Percentiles rank a stretch among this genome's conserved stretches.
These are phyloP conservation scores for Pholis gunnellus DNA, from an alignment of 2,113 vertebrate genomes.

Conservation along the genomic window DNA sequence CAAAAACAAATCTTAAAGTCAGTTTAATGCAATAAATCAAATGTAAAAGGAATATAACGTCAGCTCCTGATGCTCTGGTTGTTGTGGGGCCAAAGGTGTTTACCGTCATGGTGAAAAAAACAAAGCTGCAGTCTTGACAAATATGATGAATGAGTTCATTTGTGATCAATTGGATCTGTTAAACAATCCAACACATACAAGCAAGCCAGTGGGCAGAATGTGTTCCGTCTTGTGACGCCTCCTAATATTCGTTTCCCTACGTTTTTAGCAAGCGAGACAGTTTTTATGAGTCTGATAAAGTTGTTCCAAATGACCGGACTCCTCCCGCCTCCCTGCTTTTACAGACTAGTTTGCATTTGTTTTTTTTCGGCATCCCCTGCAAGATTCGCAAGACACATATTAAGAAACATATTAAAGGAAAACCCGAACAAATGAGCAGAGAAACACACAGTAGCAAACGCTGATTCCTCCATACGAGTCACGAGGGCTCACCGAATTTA, in stretches of 20 bases:
- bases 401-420: too few species aligned
- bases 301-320: constrained; percentile 24
- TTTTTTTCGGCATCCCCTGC: too few species aligned
- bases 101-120: background rate
- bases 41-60: background rate
- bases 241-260: constrained; percentile 17
- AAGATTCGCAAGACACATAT: too few species aligned
- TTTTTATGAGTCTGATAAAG: constrained; percentile 16
- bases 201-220: background rate
- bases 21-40: background rate
- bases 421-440: too few species aligned
- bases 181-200: background rate
- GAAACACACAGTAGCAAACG: too few species aligned
- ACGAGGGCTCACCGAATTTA: too few species aligned
- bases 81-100: background rate
- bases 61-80: background rate
- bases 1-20: background rate
- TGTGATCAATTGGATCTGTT: background rate
- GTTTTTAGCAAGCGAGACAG: background rate
- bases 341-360: too few species aligned
- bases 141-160: background rate
- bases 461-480: too few species aligned
- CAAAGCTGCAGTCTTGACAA: background rate
- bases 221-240: background rate
- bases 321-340: background rate